Evolutionary conservation across 2,113 vertebrate species (phyloP), one percentile per base, ranked within the genome.

Genomic region (Microcebus griseorufus): DNA sequence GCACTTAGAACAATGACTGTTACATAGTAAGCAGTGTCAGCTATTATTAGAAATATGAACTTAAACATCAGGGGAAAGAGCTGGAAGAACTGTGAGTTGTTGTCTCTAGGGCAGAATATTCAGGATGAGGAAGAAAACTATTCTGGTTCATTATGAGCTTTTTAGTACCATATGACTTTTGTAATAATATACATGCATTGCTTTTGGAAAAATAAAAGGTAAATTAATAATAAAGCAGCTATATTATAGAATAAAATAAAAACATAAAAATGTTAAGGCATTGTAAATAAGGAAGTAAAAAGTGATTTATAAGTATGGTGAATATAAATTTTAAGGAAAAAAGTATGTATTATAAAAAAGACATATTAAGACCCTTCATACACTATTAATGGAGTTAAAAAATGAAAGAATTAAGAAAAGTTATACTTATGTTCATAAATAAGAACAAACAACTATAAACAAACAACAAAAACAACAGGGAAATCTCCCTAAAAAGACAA

Each of bases 231-330:
- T 83, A 96, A 97, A 97, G 94, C 48, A 78, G 70, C 32, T 94
- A 78, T 92, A 94, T 80, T 93, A 81, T 48, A 87, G 69, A 97
- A 95, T 97, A 97, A 97, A 96, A 96, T 76, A 75, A 65, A 97
- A 97, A 92, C 91, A 95, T 93, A 80, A 97, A 97, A 94, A 92
- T 37, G 18, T 79, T 94, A 94, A 83, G n/a, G 32, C 65, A 94
- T 83, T 93, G 5, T 97, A 93, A 95, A 91, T 91, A 89, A 82
- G 34, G 34, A 93, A 96, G 25, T 94, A 96, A 97, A 97, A 94
- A 94, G 79, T 92, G 95, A 97, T 88, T 93, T 83, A 89, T 91
- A 95, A 90, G 69, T 84, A 37, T 69, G 58, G 51, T 76, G 17
- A 93, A 39, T 89, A 69, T 94, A 83, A 96, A 89, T 93, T 93